Conservation (phyloP, 2,113 vertebrate species). For the Trichomycterus rosablanca region DNA sequence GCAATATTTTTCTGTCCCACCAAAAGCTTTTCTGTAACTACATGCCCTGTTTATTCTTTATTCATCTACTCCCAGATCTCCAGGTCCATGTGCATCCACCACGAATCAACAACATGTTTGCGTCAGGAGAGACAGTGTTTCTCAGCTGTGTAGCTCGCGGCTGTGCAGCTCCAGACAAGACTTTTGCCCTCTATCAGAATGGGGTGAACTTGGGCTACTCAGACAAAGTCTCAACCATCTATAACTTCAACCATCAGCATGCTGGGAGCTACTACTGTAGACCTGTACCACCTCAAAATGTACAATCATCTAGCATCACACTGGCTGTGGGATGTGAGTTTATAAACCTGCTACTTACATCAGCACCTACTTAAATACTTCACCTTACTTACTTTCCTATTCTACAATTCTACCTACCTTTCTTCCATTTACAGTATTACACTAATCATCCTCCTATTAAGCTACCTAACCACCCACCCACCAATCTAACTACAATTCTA, state of each 20-base stretch:
- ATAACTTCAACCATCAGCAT: constrained; percentile 62
- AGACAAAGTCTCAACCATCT: constrained; percentile 61
- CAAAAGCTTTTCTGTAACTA: too few relatives aligned
- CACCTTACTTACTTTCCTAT: too few relatives aligned
- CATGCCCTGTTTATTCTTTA: too few relatives aligned
- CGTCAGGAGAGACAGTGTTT: constrained; percentile 65
- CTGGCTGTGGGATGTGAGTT: constrained; percentile 66
- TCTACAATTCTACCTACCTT: background rate
- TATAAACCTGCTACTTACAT: too few relatives aligned
- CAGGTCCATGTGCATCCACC: constrained; percentile 66
- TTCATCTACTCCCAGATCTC: too few relatives aligned
- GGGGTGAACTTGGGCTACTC: constrained; percentile 63
- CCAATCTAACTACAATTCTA: too few relatives aligned
- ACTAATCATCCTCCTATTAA: background rate
- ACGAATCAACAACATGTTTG: constrained; percentile 62
- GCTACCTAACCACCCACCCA: background rate
- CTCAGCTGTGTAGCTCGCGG: constrained; percentile 66
- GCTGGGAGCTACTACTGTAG: constrained; percentile 65
- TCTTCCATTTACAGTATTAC: background rate
- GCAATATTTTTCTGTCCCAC: too few relatives aligned
- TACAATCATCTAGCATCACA: constrained; percentile 57
- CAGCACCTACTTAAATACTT: too few relatives aligned
- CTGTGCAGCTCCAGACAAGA: constrained; percentile 63
- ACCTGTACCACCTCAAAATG: constrained; percentile 64
- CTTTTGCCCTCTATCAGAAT: constrained; percentile 65